A percentile compares a stretch with the other conserved stretches of the same genome.
phyloP scores from a whole-genome alignment of 2,797 vertebrate species.

The Acrocephalus scirpaceus region DNA sequence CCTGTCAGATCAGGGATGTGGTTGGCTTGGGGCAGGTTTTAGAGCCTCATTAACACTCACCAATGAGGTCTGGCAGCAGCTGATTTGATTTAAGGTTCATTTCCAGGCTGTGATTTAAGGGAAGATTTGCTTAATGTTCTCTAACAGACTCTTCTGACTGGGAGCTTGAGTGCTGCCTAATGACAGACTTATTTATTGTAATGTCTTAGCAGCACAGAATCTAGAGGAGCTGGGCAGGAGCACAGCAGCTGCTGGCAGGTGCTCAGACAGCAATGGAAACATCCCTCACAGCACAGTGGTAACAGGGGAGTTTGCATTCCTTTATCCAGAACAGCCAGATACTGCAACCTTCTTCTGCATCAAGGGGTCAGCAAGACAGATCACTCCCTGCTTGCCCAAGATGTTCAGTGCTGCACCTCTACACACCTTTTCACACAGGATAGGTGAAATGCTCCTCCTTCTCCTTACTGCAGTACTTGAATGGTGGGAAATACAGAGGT shows the following conservation, averaged over 20 bases:
- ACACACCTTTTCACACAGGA: rapidly evolving
- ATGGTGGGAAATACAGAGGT: neutral
- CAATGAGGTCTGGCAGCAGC: conserved; percentile 62
- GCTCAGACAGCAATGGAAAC: conserved; percentile 5
- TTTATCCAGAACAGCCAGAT: neutral
- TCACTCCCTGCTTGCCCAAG: neutral
- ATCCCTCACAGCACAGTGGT: neutral
- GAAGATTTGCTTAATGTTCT: conserved; percentile 73
- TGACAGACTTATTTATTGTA: conserved; percentile 68
- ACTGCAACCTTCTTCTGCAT: neutral
- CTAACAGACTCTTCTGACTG: conserved; percentile 71
- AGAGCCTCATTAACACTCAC: conserved; percentile 72
- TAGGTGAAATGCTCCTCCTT: rapidly evolving
- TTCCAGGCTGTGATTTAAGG: conserved; percentile 72
- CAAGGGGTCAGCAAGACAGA: neutral
- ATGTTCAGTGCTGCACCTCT: neutral
- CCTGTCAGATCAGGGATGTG: conserved; percentile 44
- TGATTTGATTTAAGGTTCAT: conserved; percentile 75
- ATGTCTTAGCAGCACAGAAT: conserved; percentile 30
- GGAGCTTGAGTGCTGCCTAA: conserved; percentile 69
- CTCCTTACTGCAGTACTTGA: neutral
- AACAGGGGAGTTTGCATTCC: neutral
- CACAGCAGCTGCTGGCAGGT: conserved; percentile 8
- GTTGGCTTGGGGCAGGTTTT: conserved; percentile 63
- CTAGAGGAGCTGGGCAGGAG: neutral